Evolutionary conservation across 2,113 vertebrate genomes (phyloP), one percentile per base, ranked within the genome.

Genomic region (Rhynchopsitta pachyrhyncha): DNA sequence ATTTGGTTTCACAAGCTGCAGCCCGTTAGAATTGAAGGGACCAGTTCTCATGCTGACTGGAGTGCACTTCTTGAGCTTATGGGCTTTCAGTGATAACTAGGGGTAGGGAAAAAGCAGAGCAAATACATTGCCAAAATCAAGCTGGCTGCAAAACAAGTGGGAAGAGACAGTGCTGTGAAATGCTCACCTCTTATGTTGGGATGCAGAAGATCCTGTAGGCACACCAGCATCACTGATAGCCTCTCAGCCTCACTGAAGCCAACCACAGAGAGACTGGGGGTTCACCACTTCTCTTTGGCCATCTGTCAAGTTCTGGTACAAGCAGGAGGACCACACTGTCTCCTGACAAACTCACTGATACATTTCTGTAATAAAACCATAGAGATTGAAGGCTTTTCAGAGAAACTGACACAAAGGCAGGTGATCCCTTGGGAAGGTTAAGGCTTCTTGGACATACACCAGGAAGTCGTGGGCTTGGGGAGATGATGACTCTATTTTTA

Each of bases 1-100:
- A 3, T 41, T 83, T 62, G 82, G 42, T 88, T 86, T 77, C 90
- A 92, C 73, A 85, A 92, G 71, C 79, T 93, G 18, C 78, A 90
- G 79, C 53, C 88, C 41, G 28, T 37, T 78, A 27, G 82, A 82
- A 63, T 71, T 39, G 66, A 91, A 66, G 17, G n/a, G 25, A 86
- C 77, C 50, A 33, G 52, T 82, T 93, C 92, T 93, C 82, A 73
- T 7, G 11, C 15, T 1, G 53, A 6, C 57, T 28, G 47, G 67
- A 73, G 63, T 77, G 23, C 41, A 7, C 73, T 93, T 90, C 59
- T 86, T 93, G 53, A 80, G 27, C 70, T 76, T 11, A 0, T 6
- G 52, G 67, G 24, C 57, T 76, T 31, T 46, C 60, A 20, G 28
- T 0, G 8, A 67, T 46, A 64, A 25, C 41, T 63, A 29, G 83